Evolutionary conservation across 2,113 vertebrate genomes (phyloP).

Genomic region (Plectropomus leopardus): DNA sequence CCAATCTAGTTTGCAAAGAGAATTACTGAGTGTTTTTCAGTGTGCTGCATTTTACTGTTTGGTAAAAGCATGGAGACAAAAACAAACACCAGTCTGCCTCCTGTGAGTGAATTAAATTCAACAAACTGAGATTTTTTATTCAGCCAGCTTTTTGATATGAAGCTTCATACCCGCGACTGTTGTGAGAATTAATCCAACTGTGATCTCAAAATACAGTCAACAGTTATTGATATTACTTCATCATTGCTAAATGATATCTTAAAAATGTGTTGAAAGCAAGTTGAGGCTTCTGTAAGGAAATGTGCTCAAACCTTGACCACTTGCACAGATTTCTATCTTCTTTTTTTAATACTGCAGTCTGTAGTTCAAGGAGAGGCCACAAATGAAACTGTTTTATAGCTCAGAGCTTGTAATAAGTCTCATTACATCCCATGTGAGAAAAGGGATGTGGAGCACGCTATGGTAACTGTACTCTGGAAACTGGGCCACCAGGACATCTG

Average conservation of each 20-base stretch:
- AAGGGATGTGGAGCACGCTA: constrained; percentile 10
- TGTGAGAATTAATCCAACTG: neutral
- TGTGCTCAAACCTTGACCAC: neutral
- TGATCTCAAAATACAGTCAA: neutral
- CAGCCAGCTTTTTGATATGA: neutral
- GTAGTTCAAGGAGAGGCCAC: neutral
- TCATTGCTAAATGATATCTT: neutral
- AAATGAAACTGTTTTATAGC: constrained; percentile 8
- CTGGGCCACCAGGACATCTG: constrained; percentile 38
- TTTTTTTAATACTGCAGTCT: neutral
- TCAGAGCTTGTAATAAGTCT: constrained; percentile 18
- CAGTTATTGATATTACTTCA: neutral
- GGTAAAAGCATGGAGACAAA: neutral
- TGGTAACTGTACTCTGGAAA: constrained; percentile 21
- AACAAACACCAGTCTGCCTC: constrained; percentile 4
- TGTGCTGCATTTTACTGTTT: neutral
- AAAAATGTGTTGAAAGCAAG: constrained; percentile 1
- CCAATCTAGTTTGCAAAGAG: constrained; percentile 7
- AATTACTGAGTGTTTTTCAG: constrained; percentile 14
- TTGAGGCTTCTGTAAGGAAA: neutral
- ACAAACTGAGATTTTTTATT: constrained; percentile 2
- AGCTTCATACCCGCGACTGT: constrained; percentile 1
- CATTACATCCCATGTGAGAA: constrained; percentile 19
- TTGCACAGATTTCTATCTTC: neutral
- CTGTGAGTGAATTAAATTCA: neutral